Evolutionary conservation across 1,140 invertebrate species (phyloP), one percentile per base, ranked within the genome.

Genomic region (Lithobius niger): DNA sequence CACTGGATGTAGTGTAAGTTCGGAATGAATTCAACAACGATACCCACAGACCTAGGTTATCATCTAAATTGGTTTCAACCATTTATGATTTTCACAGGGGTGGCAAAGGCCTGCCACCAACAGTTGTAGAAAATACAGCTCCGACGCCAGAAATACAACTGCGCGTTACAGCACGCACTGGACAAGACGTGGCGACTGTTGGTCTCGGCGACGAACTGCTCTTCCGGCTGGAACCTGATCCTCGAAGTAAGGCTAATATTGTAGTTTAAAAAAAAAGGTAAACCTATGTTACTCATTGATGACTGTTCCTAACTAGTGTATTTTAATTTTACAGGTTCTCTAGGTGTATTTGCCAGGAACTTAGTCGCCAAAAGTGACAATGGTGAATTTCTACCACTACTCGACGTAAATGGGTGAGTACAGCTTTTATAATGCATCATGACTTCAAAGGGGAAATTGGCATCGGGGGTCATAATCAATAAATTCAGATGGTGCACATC

Each of bases 281-380:
- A 24, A 52, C 16, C 25, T 15, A 16, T 53, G 24, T 26, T 24
- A 24, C 15, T 50, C 15, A 50, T 50, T 6, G 6, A 27, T 16
- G 24, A 26, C 15, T 21, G 2, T n/a, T 26, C 6, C 22, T 24
- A 40, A 26, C 43, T 24, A n/a, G 6, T 36, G 6, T 36, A 36
- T 36, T 56, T 36, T 26, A 13, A 52, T 62, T 27, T 50, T 25
- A 6, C n/a, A 52, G 50, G 68, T 52, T 69, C 73, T 6, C 74
- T 76, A 62, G 75, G 70, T 15, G 74, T 76, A 24, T 75, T 76
- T 65, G 75, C 72, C 16, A 61, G 73, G 18, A 76, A 76, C 59
- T 59, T 76, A 36, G 74, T 75, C 64, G 75, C 75, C 1, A 57
- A 72, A 45, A 76, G 73, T 43, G 70, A 74, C 49, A 73, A 71